phyloP scores from a whole-genome alignment of 2,888 invertebrate genomes.

The Noctuana brunneofusca region DNA sequence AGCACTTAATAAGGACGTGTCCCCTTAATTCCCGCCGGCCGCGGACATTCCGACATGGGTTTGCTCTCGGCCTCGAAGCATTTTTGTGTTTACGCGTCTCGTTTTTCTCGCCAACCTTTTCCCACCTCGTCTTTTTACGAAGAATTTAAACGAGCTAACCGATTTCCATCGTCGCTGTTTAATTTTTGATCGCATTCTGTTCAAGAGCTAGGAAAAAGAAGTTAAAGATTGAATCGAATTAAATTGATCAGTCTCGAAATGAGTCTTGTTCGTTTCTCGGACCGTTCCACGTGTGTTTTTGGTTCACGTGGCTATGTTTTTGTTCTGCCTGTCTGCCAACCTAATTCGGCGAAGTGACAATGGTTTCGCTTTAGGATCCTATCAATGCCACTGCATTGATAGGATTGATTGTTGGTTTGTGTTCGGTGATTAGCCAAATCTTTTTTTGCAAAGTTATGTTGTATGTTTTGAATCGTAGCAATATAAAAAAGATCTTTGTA shows the following conservation, averaged over 20 bases:
- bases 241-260: slow-evolving; percentile 1
- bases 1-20: slow-evolving; percentile 70
- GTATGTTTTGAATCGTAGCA: too few species aligned
- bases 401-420: slow-evolving; percentile 12
- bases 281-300: slow-evolving; percentile 43
- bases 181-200: slow-evolving; percentile 46
- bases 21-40: slow-evolving; percentile 58
- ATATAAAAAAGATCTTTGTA: too few species aligned
- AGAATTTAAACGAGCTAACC: slow-evolving; percentile 72
- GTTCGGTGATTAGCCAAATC: background rate
- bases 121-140: slow-evolving; percentile 64
- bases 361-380: slow-evolving; percentile 15
- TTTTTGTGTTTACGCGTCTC: slow-evolving; percentile 61
- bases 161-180: slow-evolving; percentile 58
- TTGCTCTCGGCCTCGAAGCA: slow-evolving; percentile 60
- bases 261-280: slow-evolving; percentile 2
- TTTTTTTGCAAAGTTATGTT: background rate
- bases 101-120: slow-evolving; percentile 69
- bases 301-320: slow-evolving; percentile 46
- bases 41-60: slow-evolving; percentile 74
- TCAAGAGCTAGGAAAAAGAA: slow-evolving; percentile 42
- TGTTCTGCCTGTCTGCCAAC: slow-evolving; percentile 44
- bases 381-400: slow-evolving; percentile 5
- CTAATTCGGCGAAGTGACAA: slow-evolving; percentile 38
- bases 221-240: slow-evolving; percentile 5